A percentile compares a stretch with the other conserved stretches of the same genome.
phyloP scores from a whole-genome alignment of 2,888 invertebrate species.

The Coremacera marginata region DNA sequence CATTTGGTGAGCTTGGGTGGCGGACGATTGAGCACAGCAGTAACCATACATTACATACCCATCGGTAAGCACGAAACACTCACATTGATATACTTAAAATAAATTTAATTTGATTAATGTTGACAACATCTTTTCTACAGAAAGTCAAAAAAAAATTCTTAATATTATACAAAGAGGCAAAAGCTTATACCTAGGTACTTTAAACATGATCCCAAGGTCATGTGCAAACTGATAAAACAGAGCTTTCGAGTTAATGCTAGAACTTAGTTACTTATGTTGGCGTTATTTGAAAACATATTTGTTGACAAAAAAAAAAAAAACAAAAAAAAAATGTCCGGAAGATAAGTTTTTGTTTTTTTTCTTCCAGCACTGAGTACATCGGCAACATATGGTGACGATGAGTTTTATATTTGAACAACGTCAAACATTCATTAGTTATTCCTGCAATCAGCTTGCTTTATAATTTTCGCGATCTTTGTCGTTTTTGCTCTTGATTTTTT shows the following conservation, averaged over 20 bases:
- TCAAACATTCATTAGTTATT: background rate
- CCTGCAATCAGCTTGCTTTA: background rate
- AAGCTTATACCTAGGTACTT: too few relatives aligned
- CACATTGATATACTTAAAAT: background rate
- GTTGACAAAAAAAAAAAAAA: background rate
- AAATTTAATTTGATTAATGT: background rate
- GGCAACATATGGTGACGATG: too few relatives aligned
- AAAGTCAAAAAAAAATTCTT: too few relatives aligned
- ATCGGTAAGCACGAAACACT: conserved; percentile 75
- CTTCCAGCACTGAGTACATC: background rate
- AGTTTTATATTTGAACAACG: background rate
- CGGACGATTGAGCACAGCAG: conserved; percentile 90
- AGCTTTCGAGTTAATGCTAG: conserved; percentile 18
- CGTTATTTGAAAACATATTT: background rate
- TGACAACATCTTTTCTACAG: too few relatives aligned
- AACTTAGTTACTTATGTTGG: background rate
- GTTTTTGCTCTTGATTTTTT: background rate
- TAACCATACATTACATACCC: conserved; percentile 89
- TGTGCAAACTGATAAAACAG: conserved; percentile 50
- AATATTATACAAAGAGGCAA: too few relatives aligned
- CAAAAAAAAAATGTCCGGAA: background rate
- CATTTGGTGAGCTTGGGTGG: conserved; percentile 93
- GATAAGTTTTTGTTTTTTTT: background rate
- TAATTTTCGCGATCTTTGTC: background rate
- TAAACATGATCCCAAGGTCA: conserved; percentile 52